Percentiles rank a stretch among this genome's conserved stretches.
Conservation (phyloP, 2,113 vertebrate species). For the Willisornis vidua region DNA sequence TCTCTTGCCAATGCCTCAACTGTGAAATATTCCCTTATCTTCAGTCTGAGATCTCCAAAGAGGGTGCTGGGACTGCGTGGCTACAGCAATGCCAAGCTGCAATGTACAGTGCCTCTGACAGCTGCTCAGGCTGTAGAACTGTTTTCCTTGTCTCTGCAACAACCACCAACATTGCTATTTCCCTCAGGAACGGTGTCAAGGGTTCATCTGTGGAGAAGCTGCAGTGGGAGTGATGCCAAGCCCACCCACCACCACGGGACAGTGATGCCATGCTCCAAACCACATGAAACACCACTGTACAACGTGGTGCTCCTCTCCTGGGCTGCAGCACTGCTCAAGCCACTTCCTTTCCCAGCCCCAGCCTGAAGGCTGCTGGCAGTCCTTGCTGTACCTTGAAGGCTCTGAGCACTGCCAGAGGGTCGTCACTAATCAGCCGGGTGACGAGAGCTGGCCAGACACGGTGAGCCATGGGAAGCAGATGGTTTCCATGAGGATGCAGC, state of each 20-base stretch:
- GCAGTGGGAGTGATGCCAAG: background rate
- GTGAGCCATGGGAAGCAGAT: constrained; percentile 91
- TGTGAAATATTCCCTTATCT: background rate
- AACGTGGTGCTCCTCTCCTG: background rate
- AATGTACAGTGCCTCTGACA: background rate
- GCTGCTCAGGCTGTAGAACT: background rate
- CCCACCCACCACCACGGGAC: background rate
- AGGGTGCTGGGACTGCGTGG: background rate
- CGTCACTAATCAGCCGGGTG: constrained; percentile 84
- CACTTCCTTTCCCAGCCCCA: background rate
- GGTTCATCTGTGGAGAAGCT: background rate
- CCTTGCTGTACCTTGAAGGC: constrained; percentile 85
- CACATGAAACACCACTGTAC: background rate
- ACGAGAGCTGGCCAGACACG: constrained; percentile 89
- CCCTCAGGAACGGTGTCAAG: background rate
- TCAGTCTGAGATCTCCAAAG: background rate
- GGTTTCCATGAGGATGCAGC: constrained; percentile 80
- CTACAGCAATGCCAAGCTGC: background rate
- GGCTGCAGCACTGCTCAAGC: background rate
- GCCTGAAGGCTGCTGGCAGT: background rate
- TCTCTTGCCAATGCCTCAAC: background rate
- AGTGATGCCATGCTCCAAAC: background rate
- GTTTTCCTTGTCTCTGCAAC: background rate
- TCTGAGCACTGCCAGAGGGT: constrained; percentile 86
- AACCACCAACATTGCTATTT: background rate